These are phyloP conservation scores for Actenoides hombroni DNA, from an alignment of 2,113 vertebrate genomes.

Conservation along the genomic window DNA sequence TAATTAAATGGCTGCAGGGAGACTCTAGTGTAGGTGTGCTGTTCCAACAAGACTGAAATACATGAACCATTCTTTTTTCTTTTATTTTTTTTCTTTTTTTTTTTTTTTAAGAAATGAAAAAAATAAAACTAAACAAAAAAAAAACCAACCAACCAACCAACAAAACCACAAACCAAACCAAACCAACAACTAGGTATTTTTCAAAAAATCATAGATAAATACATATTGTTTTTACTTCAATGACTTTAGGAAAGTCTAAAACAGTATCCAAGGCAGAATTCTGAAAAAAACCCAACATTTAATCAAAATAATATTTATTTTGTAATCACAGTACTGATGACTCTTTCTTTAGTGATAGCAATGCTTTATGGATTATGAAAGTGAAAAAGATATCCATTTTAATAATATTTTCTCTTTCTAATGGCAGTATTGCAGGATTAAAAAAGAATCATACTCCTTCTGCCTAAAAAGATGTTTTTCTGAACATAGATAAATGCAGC, in stretches of 20 bases:
- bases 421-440: background rate
- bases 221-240: background rate
- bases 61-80: accelerated
- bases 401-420: background rate
- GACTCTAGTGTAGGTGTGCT: background rate
- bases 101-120: too few relatives aligned
- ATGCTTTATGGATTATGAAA: background rate
- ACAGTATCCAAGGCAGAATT: background rate
- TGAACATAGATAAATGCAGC: background rate
- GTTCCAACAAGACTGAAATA: background rate
- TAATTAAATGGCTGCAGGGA: background rate
- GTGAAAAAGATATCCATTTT: background rate
- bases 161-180: background rate
- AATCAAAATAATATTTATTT: background rate
- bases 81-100: background rate
- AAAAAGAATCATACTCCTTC: background rate
- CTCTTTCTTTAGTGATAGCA: background rate
- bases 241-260: background rate
- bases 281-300: background rate
- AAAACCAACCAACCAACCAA: too few relatives aligned
- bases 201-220: background rate
- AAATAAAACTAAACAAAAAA: background rate
- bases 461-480: background rate
- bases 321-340: background rate
- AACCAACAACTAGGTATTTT: background rate